Conservation (phyloP, 2,113 vertebrate genomes). For the Callipepla squamata region DNA sequence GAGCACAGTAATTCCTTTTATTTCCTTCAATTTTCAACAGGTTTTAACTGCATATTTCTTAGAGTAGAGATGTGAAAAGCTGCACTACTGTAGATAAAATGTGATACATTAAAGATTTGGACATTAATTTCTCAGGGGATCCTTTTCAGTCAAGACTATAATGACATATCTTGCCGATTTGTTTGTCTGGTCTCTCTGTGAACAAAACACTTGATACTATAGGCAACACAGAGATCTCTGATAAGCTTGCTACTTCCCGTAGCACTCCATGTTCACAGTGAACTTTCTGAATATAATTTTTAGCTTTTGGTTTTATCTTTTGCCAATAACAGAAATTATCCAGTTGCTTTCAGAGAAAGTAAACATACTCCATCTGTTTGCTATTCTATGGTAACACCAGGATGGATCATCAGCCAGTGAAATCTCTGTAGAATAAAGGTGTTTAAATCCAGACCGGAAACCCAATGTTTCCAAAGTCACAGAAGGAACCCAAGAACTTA, state of each 20-base stretch:
- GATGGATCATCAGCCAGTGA: neutral
- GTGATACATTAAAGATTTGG: neutral
- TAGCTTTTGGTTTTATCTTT: neutral
- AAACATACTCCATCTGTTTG: neutral
- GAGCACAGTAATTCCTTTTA: neutral
- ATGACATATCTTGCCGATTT: constrained; percentile 26
- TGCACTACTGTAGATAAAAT: neutral
- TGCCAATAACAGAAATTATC: neutral
- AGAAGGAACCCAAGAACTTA: neutral
- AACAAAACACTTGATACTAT: constrained; percentile 29
- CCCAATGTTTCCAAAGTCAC: neutral
- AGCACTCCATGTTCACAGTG: neutral
- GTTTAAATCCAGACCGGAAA: neutral
- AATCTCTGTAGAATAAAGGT: neutral
- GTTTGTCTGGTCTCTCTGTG: constrained; percentile 37
- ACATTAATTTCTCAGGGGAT: constrained; percentile 22
- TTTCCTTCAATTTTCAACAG: neutral
- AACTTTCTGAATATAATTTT: neutral
- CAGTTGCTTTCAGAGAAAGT: neutral
- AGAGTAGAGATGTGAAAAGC: neutral
- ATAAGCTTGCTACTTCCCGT: constrained; percentile 49
- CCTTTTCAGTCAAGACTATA: constrained; percentile 19
- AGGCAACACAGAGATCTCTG: constrained; percentile 10
- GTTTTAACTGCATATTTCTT: neutral
- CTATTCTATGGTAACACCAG: neutral